A percentile compares a stretch with the other conserved stretches of the same genome.
Conservation (phyloP, 2,888 invertebrate genomes). For the Germaria angustata region DNA sequence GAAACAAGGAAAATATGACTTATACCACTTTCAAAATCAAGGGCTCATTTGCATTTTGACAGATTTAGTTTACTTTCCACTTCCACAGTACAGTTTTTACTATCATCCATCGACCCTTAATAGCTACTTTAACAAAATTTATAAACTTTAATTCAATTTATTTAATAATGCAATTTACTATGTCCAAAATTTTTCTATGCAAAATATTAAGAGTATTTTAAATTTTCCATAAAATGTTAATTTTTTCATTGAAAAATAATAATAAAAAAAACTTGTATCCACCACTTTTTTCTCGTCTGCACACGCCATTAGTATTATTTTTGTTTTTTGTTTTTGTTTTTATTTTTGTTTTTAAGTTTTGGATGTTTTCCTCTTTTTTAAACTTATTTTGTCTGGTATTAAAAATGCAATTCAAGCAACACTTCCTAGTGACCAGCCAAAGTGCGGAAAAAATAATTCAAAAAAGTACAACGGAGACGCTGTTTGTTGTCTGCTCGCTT, state of each 20-base stretch:
- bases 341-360: constrained; percentile 35
- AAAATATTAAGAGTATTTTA: too few relatives aligned
- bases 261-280: neutral
- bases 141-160: too few relatives aligned
- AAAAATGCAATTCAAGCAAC: constrained; percentile 32
- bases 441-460: neutral
- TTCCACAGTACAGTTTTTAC: too few relatives aligned
- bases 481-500: constrained; percentile 20
- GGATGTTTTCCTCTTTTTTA: neutral
- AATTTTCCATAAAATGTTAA: neutral
- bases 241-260: too few relatives aligned
- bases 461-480: constrained; percentile 16
- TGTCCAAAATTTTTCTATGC: too few relatives aligned
- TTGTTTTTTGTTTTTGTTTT: constrained; percentile 41
- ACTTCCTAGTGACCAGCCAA: constrained; percentile 44
- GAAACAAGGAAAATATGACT: too few relatives aligned
- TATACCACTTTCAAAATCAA: too few relatives aligned
- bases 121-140: too few relatives aligned
- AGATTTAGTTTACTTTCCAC: too few relatives aligned
- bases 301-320: constrained; percentile 16
- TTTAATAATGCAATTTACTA: too few relatives aligned
- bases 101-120: too few relatives aligned
- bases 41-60: too few relatives aligned
- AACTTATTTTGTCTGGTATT: constrained; percentile 10
- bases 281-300: neutral